Evolutionary conservation across 2,797 vertebrate species (phyloP).

Genomic region (Acrocephalus scirpaceus): DNA sequence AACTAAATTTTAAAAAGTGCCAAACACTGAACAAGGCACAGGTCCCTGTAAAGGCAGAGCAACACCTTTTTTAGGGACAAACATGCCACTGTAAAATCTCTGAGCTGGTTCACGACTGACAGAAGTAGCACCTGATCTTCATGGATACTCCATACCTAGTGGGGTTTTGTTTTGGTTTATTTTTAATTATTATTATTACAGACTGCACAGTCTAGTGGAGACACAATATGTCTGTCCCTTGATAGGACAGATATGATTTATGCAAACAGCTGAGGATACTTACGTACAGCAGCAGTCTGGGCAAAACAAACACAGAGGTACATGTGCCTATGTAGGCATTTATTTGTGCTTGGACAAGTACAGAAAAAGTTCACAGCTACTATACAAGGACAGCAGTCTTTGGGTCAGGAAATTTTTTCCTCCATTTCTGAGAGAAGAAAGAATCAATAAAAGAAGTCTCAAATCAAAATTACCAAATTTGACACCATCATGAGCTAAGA

Average conservation of each 20-base stretch:
- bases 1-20: neutral
- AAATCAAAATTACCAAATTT: neutral
- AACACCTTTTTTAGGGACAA: neutral
- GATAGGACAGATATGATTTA: neutral
- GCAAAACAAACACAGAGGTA: neutral
- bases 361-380: neutral
- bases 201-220: neutral
- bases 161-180: neutral
- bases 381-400: neutral
- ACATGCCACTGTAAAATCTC: neutral
- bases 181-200: neutral
- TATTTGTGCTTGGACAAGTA: neutral
- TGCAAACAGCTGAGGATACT: neutral
- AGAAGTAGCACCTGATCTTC: neutral
- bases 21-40: neutral
- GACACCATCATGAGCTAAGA: neutral
- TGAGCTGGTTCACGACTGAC: neutral
- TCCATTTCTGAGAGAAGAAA: neutral
- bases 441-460: neutral
- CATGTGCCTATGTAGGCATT: accelerated
- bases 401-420: neutral
- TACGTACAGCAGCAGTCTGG: neutral
- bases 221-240: neutral
- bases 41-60: neutral
- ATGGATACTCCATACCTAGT: neutral